Evolutionary conservation across 2,888 invertebrate genomes (phyloP).

Genomic region (Mechanitis messenoides): DNA sequence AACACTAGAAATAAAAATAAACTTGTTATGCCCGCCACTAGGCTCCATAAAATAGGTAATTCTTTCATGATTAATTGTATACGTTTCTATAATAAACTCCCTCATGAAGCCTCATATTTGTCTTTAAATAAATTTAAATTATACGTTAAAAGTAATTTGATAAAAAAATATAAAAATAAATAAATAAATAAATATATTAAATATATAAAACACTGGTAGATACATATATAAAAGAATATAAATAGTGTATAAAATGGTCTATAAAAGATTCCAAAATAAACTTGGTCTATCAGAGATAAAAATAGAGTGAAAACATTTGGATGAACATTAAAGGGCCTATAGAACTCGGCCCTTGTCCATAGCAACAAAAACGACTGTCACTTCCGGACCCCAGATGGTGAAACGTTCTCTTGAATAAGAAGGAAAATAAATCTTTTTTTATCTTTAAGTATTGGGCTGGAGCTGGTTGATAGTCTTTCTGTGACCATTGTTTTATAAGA

Average conservation of each 20-base stretch:
- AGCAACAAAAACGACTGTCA: slow-evolving; percentile 15
- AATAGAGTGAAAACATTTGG: slow-evolving; percentile 3
- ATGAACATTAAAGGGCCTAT: background rate
- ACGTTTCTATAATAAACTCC: no score
- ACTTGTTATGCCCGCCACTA: no score
- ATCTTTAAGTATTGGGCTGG: background rate
- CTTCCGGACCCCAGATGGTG: slow-evolving; percentile 16
- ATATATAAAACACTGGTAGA: no score
- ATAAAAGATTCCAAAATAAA: background rate
- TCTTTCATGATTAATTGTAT: no score
- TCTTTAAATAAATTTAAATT: no score
- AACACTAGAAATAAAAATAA: no score
- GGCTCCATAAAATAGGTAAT: no score
- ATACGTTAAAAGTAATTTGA: no score
- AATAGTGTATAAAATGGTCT: background rate
- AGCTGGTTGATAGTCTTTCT: background rate
- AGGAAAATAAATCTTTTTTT: slow-evolving; percentile 4
- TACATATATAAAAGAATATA: no score
- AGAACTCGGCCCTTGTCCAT: slow-evolving; percentile 15
- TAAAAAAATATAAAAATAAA: no score
- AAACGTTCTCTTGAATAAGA: slow-evolving; percentile 4
- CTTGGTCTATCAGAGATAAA: background rate
- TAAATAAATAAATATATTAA: no score
- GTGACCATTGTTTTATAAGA: background rate
- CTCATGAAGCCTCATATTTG: no score